Evolutionary conservation across 1,140 invertebrate species (phyloP), one percentile per base, ranked within the genome.

Genomic region (Neoseiulus cucumeris): DNA sequence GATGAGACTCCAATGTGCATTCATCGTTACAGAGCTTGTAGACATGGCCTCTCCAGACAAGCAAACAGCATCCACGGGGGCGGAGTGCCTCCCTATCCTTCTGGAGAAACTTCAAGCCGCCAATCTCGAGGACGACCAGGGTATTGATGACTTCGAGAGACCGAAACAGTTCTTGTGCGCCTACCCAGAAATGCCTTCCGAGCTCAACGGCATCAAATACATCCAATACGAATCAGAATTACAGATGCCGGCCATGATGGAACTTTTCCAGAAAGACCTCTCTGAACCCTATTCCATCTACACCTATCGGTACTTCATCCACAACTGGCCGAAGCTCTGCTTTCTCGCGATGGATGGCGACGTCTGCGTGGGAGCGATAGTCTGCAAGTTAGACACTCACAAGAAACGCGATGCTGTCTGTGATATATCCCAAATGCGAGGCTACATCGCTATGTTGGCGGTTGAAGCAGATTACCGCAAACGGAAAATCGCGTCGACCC

Each of bases 251-350:
- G 84, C 89, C 74, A 97, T 98, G 70, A 98, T 98, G 90, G 85
- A 87, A 80, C 83, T 98, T 72, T 98, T 98, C 75, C 92, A 96
- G 74, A 95, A 93, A 76, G 95, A 98, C 80, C 81, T 99, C 69
- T 97, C 93, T 68, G 95, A 99, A 83, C 95, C 95, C 30, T 99
- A 99, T 80, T 98, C 93, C 67, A 97, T 99, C 79, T 99, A 98
- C 77, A 98, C 95, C 42, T 99, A 99, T 82, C 85, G 95, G 80
- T 99, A 98, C 82, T 99, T 99, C 80, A 98, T 98, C 76, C 91
- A 98, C 76, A 98, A 98, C 78, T 98, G 95, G 95, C 95, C 95
- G 75, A 91, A 97, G 79, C 79, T 98, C 67, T 98, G 94, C 78
- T 95, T 96, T 79, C 80, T 98, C 79, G 77, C 77, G 70, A 87